Percentiles rank a stretch among this genome's conserved stretches.
Conservation (phyloP, 1,140 invertebrate genomes). For the Lepidurus couesii region DNA sequence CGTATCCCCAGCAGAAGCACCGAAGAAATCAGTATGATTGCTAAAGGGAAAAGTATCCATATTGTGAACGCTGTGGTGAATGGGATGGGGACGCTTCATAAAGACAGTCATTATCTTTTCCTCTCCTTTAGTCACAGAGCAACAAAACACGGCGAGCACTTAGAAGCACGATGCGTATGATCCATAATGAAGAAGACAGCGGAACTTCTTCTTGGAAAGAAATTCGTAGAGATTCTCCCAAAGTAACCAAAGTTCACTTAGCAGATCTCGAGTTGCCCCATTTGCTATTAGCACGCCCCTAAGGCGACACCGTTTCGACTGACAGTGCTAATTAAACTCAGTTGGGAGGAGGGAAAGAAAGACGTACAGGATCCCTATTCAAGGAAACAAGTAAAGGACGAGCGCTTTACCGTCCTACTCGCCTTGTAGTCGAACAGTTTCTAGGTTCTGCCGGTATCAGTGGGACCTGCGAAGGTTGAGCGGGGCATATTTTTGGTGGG, state of each 20-base stretch:
- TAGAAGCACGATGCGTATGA: background rate
- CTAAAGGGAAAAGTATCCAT: background rate
- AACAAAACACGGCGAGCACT: background rate
- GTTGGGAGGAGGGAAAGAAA: background rate
- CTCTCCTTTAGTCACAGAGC: background rate
- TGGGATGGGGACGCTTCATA: background rate
- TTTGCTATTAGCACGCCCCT: background rate
- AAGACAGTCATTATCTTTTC: background rate
- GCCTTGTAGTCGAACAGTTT: background rate
- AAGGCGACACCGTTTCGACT: background rate
- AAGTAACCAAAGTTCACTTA: background rate
- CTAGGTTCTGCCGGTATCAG: background rate
- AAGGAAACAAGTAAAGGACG: background rate
- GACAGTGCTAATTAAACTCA: background rate
- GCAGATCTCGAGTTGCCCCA: background rate
- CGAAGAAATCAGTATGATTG: slow-evolving; percentile 18
- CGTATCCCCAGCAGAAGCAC: background rate
- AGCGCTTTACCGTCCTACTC: background rate
- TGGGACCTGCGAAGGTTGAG: background rate
- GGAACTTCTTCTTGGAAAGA: too few relatives aligned
- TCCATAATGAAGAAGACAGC: background rate
- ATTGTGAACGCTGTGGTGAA: background rate
- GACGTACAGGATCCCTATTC: background rate
- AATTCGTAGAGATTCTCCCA: too few relatives aligned
- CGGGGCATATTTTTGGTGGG: background rate